Percentiles rank a stretch among this genome's conserved stretches.
Evolutionary conservation across 2,888 invertebrate genomes (phyloP).

Genomic region (Tenodera sinensis): DNA sequence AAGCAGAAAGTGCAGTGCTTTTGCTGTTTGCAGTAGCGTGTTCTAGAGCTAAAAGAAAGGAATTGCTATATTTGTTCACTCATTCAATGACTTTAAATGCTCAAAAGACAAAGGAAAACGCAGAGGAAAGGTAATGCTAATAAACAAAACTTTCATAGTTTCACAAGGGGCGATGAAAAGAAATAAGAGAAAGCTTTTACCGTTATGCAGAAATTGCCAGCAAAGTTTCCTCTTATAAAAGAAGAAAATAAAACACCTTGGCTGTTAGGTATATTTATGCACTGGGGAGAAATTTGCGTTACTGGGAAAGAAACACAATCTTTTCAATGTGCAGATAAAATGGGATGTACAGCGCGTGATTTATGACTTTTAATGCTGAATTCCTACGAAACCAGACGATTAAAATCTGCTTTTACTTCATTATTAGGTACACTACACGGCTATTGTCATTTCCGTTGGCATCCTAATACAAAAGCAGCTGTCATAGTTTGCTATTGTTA

Average conservation of each 20-base stretch:
- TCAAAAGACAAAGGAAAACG: background rate
- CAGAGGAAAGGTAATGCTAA: background rate
- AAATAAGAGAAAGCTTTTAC: background rate
- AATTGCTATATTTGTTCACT: background rate
- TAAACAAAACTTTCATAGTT: background rate
- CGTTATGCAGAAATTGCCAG: background rate
- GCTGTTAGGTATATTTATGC: background rate
- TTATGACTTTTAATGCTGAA: background rate
- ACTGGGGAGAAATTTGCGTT: background rate
- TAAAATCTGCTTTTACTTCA: background rate
- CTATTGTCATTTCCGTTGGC: background rate
- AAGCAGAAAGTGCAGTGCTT: background rate
- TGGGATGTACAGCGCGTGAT: background rate
- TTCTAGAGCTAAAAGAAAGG: background rate
- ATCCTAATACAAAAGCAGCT: no score
- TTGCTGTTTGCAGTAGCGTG: background rate
- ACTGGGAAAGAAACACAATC: background rate
- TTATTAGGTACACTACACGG: background rate
- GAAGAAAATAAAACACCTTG: background rate
- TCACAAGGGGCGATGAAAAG: background rate
- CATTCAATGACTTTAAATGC: background rate
- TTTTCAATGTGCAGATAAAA: background rate
- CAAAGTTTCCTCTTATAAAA: background rate
- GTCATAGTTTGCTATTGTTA: no score
- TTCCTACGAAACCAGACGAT: background rate